These are phyloP conservation scores for Neuroterus valhalla DNA, from an alignment of 1,140 invertebrate genomes.

Conservation along the genomic window DNA sequence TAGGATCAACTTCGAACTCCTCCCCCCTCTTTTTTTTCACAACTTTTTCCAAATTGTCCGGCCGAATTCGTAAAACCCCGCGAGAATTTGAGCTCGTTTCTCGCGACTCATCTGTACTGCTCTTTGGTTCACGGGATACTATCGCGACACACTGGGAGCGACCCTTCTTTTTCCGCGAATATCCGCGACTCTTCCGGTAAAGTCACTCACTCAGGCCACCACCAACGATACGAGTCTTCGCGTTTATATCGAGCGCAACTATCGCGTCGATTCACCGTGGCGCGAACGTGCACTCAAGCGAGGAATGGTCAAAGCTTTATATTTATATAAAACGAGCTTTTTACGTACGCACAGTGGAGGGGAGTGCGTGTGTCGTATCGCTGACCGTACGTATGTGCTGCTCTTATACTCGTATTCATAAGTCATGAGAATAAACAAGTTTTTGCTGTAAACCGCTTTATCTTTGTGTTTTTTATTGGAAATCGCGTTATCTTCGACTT, in stretches of 20 bases:
- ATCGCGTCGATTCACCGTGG: slow-evolving; percentile 37
- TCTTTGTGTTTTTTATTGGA: too few species aligned
- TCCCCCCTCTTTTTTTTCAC: slow-evolving; percentile 29
- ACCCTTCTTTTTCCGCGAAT: slow-evolving; percentile 8
- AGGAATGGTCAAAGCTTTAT: slow-evolving; percentile 55
- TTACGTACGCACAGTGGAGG: slow-evolving; percentile 43
- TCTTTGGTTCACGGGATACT: not conserved
- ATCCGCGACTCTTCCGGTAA: slow-evolving; percentile 15
- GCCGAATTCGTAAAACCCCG: slow-evolving; percentile 61
- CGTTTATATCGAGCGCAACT: slow-evolving; percentile 31
- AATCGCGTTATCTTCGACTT: too few species aligned
- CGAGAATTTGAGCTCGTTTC: slow-evolving; percentile 50
- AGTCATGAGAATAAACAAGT: too few species aligned
- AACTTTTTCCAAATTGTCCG: slow-evolving; percentile 55
- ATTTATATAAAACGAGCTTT: slow-evolving; percentile 61
- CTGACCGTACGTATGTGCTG: slow-evolving; percentile 41
- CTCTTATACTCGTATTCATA: slow-evolving; percentile 48
- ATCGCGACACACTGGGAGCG: slow-evolving; percentile 28
- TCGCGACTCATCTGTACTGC: slow-evolving; percentile 53
- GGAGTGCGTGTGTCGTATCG: not conserved
- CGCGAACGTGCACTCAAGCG: slow-evolving; percentile 58
- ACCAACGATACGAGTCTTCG: slow-evolving; percentile 11
- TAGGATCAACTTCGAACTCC: not conserved
- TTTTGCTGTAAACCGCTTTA: too few species aligned
- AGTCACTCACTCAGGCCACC: too few species aligned